Conservation (phyloP, 2,113 vertebrate species). For the Nestor notabilis region DNA sequence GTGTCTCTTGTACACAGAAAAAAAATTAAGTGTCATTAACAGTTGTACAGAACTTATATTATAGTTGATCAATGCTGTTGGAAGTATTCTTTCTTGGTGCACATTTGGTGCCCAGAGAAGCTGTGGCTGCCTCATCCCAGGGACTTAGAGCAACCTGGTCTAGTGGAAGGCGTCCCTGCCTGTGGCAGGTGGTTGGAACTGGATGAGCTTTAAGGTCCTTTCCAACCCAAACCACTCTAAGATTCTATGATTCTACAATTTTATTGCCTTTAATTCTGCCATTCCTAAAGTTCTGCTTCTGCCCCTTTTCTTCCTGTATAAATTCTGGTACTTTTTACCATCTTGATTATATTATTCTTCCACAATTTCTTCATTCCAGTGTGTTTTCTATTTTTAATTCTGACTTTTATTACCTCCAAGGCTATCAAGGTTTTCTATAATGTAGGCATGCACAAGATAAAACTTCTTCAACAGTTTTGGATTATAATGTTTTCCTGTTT, state of each 20-base stretch:
- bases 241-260: background rate
- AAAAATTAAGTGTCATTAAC: rapidly evolving
- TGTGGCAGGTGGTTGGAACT: background rate
- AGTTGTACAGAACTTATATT: background rate
- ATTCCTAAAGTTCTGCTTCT: background rate
- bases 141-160: background rate
- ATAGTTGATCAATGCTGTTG: background rate
- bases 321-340: background rate
- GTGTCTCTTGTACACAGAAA: background rate
- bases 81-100: background rate
- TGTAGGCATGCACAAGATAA: background rate
- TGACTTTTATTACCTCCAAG: background rate
- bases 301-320: background rate
- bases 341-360: background rate
- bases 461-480: background rate
- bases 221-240: background rate
- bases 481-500: background rate
- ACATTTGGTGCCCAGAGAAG: background rate
- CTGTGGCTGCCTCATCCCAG: background rate
- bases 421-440: background rate
- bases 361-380: background rate
- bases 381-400: background rate
- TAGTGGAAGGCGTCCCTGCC: background rate
- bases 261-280: background rate
- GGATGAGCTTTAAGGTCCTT: background rate